Evolutionary conservation across 2,113 vertebrate genomes (phyloP).

Genomic region (Colaptes auratus): DNA sequence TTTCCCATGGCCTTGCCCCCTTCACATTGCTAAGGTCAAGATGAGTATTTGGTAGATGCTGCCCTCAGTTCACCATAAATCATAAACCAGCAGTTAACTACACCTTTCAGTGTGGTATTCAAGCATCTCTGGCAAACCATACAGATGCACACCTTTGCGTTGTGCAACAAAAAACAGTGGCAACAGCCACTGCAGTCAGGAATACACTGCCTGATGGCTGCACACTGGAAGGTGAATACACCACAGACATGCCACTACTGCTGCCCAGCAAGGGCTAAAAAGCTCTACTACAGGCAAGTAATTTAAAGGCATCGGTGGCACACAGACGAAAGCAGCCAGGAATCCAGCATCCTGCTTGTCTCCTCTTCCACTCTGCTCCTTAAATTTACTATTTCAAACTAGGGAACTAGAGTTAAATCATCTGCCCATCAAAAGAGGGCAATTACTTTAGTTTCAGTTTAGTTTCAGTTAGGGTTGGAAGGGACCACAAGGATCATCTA

Average conservation of each 20-base stretch:
- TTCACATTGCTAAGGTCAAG: background rate
- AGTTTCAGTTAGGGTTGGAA: too few species aligned
- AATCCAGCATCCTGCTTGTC: background rate
- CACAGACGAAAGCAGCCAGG: background rate
- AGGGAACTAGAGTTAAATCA: background rate
- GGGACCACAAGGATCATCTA: too few species aligned
- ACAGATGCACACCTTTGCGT: background rate
- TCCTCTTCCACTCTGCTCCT: background rate
- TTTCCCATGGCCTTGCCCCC: background rate
- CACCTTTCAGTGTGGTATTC: background rate
- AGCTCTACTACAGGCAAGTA: background rate
- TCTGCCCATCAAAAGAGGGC: background rate
- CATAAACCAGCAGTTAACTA: background rate
- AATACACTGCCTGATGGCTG: rapidly evolving
- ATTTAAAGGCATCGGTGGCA: background rate
- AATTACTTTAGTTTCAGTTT: too few species aligned
- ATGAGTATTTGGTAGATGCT: background rate
- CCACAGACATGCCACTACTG: background rate
- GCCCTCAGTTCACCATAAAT: background rate
- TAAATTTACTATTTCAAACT: background rate
- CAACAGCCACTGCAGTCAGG: background rate
- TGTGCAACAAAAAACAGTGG: background rate
- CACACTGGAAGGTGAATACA: rapidly evolving
- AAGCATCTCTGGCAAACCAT: rapidly evolving
- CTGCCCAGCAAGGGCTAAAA: background rate